Evolutionary conservation across 2,113 vertebrate genomes (phyloP).

Genomic region (Uria lomvia): DNA sequence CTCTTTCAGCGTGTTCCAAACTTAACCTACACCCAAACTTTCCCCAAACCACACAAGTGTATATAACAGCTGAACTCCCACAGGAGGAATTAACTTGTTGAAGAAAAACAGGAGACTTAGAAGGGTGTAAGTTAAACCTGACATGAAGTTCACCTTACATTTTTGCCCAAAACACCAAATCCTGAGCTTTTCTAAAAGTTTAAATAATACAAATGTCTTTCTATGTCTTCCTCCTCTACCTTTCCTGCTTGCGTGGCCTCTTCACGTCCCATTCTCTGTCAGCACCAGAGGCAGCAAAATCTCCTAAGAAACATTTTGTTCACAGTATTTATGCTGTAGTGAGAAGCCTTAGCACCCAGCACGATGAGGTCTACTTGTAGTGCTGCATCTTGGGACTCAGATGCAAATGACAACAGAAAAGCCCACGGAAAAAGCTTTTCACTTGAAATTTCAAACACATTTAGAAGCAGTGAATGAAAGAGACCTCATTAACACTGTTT

Average conservation of each 20-base stretch:
- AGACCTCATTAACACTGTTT: background rate
- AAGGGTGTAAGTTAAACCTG: background rate
- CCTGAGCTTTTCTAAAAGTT: background rate
- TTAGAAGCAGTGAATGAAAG: background rate
- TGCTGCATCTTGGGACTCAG: background rate
- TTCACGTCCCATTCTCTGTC: background rate
- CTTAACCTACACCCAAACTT: background rate
- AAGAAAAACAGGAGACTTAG: background rate
- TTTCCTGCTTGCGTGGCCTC: background rate
- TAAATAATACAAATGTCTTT: background rate
- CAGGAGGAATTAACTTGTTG: background rate
- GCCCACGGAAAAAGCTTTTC: background rate
- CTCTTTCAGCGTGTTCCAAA: conserved; percentile 23
- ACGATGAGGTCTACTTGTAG: background rate
- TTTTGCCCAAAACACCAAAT: background rate
- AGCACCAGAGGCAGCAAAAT: background rate
- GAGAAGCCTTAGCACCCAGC: background rate
- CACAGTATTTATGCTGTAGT: background rate
- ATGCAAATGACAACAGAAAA: background rate
- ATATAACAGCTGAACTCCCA: background rate
- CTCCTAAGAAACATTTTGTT: background rate
- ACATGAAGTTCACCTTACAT: background rate
- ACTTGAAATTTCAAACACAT: background rate
- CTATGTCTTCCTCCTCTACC: background rate
- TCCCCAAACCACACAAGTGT: background rate